phyloP scores from a whole-genome alignment of 1,140 invertebrate genomes.

The Trissolcus basalis region DNA sequence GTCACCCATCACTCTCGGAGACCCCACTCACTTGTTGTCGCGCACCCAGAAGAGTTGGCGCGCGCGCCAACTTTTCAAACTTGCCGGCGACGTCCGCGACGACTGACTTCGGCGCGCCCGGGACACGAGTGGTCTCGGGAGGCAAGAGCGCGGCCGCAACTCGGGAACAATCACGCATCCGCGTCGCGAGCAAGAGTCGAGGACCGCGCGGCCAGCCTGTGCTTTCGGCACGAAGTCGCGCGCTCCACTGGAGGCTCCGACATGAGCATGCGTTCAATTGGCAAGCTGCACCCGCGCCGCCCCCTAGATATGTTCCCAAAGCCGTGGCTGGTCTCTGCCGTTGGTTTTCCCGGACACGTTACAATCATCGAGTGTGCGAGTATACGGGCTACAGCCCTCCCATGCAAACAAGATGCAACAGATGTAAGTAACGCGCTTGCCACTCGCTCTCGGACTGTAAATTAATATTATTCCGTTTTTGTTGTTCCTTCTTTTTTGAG shows the following conservation, averaged over 20 bases:
- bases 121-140: not conserved
- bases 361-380: slow-evolving; percentile 39
- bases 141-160: slow-evolving; percentile 1
- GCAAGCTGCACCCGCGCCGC: slow-evolving; percentile 38
- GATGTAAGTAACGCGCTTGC: slow-evolving; percentile 59
- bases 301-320: slow-evolving; percentile 40
- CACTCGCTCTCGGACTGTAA: too few species aligned
- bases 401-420: slow-evolving; percentile 62
- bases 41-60: slow-evolving; percentile 21
- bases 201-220: slow-evolving; percentile 24
- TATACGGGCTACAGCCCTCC: slow-evolving; percentile 28
- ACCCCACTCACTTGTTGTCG: slow-evolving; percentile 37
- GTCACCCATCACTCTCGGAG: too few species aligned
- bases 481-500: too few species aligned
- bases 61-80: slow-evolving; percentile 6
- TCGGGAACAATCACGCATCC: slow-evolving; percentile 22
- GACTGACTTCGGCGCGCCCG: too few species aligned
- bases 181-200: slow-evolving; percentile 13
- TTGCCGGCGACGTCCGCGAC: not conserved
- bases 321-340: slow-evolving; percentile 37
- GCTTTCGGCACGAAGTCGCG: slow-evolving; percentile 51
- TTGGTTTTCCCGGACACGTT: slow-evolving; percentile 46
- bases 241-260: slow-evolving; percentile 45
- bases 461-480: too few species aligned
- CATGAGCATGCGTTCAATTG: slow-evolving; percentile 50